These are phyloP conservation scores for Noctua janthe DNA, from an alignment of 2,888 invertebrate species.

Conservation along the genomic window DNA sequence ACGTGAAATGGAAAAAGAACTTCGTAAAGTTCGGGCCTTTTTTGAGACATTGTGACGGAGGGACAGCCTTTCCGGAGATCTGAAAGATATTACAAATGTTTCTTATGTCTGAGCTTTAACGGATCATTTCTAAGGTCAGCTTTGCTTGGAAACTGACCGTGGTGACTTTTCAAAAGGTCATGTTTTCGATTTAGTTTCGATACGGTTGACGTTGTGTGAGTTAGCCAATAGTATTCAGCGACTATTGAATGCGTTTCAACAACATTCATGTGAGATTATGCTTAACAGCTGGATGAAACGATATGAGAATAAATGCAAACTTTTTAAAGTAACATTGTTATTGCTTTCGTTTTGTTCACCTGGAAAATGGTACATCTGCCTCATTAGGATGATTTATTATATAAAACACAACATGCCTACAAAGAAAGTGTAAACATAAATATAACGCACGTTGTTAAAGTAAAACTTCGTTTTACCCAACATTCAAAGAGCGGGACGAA, in stretches of 20 bases:
- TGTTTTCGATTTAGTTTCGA: background rate
- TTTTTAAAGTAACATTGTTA: background rate
- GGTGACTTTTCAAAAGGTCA: background rate
- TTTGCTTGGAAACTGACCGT: conserved; percentile 9
- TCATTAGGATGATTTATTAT: background rate
- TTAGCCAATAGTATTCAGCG: background rate
- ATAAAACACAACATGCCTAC: background rate
- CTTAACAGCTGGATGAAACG: background rate
- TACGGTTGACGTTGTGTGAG: background rate
- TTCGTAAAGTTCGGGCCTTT: conserved; percentile 20
- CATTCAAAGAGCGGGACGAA: background rate
- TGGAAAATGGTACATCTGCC: background rate
- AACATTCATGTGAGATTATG: background rate
- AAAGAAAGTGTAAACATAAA: background rate
- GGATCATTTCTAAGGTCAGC: conserved; percentile 16
- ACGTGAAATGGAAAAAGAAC: conserved; percentile 52
- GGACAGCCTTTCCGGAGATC: conserved; percentile 8
- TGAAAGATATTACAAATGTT: conserved; percentile 30
- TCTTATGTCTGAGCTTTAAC: conserved; percentile 15
- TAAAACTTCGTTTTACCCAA: background rate
- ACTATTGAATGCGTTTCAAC: background rate
- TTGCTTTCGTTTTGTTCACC: background rate
- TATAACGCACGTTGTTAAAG: background rate
- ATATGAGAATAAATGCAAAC: background rate
- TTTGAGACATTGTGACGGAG: conserved; percentile 8